Evolutionary conservation across 2,888 invertebrate species (phyloP).

Genomic region (Pachycephus smyrnensis): DNA sequence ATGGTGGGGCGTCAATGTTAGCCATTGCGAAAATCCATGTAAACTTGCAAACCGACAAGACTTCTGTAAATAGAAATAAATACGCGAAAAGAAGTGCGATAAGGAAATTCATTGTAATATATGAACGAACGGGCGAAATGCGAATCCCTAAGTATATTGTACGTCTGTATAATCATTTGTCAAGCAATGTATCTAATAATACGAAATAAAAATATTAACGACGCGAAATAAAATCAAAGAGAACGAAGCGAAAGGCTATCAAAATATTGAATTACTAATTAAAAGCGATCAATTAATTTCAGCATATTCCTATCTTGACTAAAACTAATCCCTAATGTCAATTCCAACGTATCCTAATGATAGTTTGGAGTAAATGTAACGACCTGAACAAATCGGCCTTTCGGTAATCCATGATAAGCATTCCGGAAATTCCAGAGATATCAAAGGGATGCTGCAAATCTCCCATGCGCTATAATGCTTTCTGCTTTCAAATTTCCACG

Average conservation of each 20-base stretch:
- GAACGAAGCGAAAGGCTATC: not conserved
- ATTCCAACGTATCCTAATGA: not conserved
- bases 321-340: not conserved
- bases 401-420: too few species aligned
- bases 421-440: too few species aligned
- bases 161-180: slow-evolving; percentile 66
- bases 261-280: not conserved
- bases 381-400: too few species aligned
- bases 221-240: slow-evolving; percentile 4
- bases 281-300: not conserved
- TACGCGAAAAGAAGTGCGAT: slow-evolving; percentile 21
- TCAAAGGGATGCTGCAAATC: too few species aligned
- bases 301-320: not conserved
- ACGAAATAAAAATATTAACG: slow-evolving; percentile 54
- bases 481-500: too few species aligned
- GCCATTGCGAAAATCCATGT: slow-evolving; percentile 4
- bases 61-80: not conserved
- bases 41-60: slow-evolving; percentile 18
- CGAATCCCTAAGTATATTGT: slow-evolving; percentile 51
- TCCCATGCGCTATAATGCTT: too few species aligned
- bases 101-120: slow-evolving; percentile 47
- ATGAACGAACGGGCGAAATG: slow-evolving; percentile 27
- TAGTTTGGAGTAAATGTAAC: not conserved
- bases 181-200: slow-evolving; percentile 64
- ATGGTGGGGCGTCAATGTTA: slow-evolving; percentile 3